Conservation (phyloP, 2,113 vertebrate genomes). For the Hucho hucho region DNA sequence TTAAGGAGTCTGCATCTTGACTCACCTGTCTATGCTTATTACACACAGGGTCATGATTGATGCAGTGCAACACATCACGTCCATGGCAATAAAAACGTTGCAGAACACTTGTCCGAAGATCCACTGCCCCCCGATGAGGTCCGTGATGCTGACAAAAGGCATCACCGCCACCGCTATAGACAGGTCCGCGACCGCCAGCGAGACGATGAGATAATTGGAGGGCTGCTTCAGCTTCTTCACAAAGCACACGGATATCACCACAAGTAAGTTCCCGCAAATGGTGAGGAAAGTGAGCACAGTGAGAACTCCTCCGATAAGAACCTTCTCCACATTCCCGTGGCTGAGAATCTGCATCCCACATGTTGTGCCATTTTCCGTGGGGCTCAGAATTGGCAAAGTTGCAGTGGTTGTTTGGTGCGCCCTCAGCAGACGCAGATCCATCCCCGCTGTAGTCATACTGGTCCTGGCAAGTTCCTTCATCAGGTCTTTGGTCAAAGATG, state of each 20-base stretch:
- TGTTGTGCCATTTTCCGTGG: slow-evolving; percentile 53
- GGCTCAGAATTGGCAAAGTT: slow-evolving; percentile 23
- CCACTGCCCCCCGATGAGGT: slow-evolving; percentile 79
- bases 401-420: slow-evolving; percentile 21
- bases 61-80: slow-evolving; percentile 79
- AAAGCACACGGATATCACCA: slow-evolving; percentile 78
- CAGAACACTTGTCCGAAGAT: slow-evolving; percentile 80
- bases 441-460: slow-evolving; percentile 23
- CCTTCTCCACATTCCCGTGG: slow-evolving; percentile 74
- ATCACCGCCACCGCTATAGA: slow-evolving; percentile 78
- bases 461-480: slow-evolving; percentile 14
- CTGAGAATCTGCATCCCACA: slow-evolving; percentile 72
- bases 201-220: slow-evolving; percentile 80
- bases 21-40: slow-evolving; percentile 81
- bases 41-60: slow-evolving; percentile 82
- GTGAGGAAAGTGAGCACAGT: slow-evolving; percentile 75
- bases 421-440: slow-evolving; percentile 23
- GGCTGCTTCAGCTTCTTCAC: slow-evolving; percentile 81
- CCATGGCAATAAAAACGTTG: slow-evolving; percentile 81
- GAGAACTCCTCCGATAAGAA: slow-evolving; percentile 73
- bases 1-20: too few relatives aligned
- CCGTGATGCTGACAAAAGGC: slow-evolving; percentile 80
- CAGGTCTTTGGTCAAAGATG: slow-evolving; percentile 11
- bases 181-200: slow-evolving; percentile 73
- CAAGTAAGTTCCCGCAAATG: slow-evolving; percentile 74